Percentiles rank a stretch among this genome's conserved stretches.
These are phyloP conservation scores for Colius striatus DNA, from an alignment of 2,113 vertebrate genomes.

Conservation along the genomic window DNA sequence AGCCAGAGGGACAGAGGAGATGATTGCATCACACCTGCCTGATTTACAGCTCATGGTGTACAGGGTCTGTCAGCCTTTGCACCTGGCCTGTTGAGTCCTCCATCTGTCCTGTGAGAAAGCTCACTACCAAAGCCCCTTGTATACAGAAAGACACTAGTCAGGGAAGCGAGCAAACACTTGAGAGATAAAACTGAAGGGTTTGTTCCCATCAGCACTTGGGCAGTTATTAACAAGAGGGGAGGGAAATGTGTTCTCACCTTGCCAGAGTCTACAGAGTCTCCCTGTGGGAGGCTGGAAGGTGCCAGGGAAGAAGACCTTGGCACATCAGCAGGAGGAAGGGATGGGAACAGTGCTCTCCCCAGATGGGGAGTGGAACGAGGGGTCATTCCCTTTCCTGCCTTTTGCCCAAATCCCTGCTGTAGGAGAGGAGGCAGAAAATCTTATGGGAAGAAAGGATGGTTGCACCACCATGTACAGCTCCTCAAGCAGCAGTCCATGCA, in stretches of 20 bases:
- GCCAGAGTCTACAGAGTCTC: not conserved
- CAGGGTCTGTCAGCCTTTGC: not conserved
- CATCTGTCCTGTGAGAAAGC: not conserved
- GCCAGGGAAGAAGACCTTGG: not conserved
- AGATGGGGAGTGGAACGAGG: rapidly evolving
- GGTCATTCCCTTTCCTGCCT: not conserved
- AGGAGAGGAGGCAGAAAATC: not conserved
- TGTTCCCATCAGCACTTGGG: not conserved
- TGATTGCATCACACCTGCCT: not conserved
- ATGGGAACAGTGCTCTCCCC: not conserved
- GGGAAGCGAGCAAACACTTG: not conserved
- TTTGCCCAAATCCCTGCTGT: not conserved
- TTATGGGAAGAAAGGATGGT: not conserved
- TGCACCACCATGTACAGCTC: not conserved
- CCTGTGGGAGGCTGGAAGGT: not conserved
- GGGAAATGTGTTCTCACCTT: not conserved
- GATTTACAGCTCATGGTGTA: not conserved
- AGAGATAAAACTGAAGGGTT: not conserved
- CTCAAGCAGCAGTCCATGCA: not conserved
- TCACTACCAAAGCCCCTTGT: not conserved
- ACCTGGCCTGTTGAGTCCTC: not conserved
- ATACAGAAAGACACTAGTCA: not conserved
- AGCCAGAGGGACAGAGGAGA: not conserved
- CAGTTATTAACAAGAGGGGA: not conserved
- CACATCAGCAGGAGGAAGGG: not conserved